Percentiles rank a stretch among this genome's conserved stretches.
Evolutionary conservation across 2,888 invertebrate species (phyloP).

Genomic region (Drymonia ruficornis): DNA sequence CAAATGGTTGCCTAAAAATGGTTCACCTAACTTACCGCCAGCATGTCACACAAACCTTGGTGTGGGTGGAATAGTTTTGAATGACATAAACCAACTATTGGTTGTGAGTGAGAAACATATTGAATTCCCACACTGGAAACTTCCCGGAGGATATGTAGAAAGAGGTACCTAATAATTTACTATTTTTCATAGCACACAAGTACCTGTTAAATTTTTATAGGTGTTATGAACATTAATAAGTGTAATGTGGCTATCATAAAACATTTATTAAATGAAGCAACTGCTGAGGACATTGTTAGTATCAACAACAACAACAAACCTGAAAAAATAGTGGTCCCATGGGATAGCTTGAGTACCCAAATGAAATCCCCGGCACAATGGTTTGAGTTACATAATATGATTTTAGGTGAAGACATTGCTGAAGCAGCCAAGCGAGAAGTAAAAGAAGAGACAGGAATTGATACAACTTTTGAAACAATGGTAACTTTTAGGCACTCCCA

Average conservation of each 20-base stretch:
- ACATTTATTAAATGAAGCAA: no score
- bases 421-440: conserved; percentile 95
- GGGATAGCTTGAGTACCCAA: no score
- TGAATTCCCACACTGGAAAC: conserved; percentile 89
- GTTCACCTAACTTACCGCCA: conserved; percentile 88
- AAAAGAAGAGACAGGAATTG: conserved; percentile 94
- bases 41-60: conserved; percentile 92
- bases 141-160: conserved; percentile 96
- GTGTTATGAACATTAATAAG: no score
- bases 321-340: no score
- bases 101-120: conserved; percentile 91
- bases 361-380: no score
- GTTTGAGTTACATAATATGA: no score
- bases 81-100: conserved; percentile 90
- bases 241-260: no score
- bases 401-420: conserved; percentile 91
- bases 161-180: conserved; percentile 87
- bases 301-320: no score
- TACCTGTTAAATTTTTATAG: no score
- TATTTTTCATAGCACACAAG: no score
- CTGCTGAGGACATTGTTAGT: no score
- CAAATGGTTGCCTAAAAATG: conserved; percentile 89
- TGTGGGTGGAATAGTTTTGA: conserved; percentile 94
- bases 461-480: conserved; percentile 90
- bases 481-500: conserved; percentile 92